These are phyloP conservation scores for Ectobius pallidus DNA, from an alignment of 2,888 invertebrate genomes.

Conservation along the genomic window DNA sequence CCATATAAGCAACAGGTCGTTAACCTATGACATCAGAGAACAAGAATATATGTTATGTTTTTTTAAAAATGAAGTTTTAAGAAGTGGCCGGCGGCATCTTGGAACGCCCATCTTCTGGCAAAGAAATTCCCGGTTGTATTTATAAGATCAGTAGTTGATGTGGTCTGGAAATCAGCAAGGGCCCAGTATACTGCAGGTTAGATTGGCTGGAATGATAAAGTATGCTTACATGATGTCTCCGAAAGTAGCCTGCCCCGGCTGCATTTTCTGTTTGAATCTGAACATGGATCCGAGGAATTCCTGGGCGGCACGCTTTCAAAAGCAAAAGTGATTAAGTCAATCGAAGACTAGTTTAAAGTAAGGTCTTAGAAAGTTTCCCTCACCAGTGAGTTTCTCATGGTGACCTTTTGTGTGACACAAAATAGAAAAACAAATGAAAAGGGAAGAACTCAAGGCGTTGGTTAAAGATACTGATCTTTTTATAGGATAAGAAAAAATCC, in stretches of 20 bases:
- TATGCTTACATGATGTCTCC: conserved; percentile 29
- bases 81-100: not conserved
- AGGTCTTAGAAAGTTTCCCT: not conserved
- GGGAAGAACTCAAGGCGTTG: too few relatives aligned
- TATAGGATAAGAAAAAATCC: too few relatives aligned
- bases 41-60: too few relatives aligned
- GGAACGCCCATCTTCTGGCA: conserved; percentile 13
- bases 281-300: conserved; percentile 25
- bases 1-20: too few relatives aligned
- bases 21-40: too few relatives aligned
- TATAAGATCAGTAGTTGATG: not conserved
- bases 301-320: conserved; percentile 20
- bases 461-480: too few relatives aligned
- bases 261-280: conserved; percentile 25
- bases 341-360: conserved; percentile 6
- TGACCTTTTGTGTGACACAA: not conserved
- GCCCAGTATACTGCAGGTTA: conserved; percentile 11
- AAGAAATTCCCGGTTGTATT: conserved; percentile 12
- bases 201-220: conserved; percentile 21
- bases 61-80: too few relatives aligned
- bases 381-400: not conserved
- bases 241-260: not conserved
- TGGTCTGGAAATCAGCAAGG: conserved; percentile 16
- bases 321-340: conserved; percentile 25
- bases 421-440: too few relatives aligned